Evolutionary conservation across 2,113 vertebrate genomes (phyloP), one percentile per base, ranked within the genome.

Genomic region (Epinephelus moara): DNA sequence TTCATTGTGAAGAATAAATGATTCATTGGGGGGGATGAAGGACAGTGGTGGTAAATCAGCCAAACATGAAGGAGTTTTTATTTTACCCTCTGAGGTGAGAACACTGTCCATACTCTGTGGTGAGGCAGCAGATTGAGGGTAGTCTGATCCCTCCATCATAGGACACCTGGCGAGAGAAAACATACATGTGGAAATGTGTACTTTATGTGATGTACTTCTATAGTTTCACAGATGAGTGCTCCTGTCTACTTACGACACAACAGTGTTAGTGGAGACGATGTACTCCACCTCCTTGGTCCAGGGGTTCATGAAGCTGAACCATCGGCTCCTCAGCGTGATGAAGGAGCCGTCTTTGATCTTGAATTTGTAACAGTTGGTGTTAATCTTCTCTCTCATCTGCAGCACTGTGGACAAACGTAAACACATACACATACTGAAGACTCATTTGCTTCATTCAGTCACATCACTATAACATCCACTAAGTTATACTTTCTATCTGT

Each of bases 281-380:
- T 99, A 99, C 93, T 99, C 98, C 95, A 99, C 98, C 94, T 99
- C 98, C 96, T 99, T 99, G 96, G 98, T 99, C 98, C 98, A 99
- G 77, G 98, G 98, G 96, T 99, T 99, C 97, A 99, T 98, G 95
- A 99, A 99, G 96, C 98, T 99, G 96, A 99, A 99, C 98, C 98
- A 99, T 81, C 97, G 97, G 95, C 98, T 99, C 85, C 97, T 90
- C 93, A 99, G 92, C 1, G 97, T 99, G 95, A 99, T 98, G 93
- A 99, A 99, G 87, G 97, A 99, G 50, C 98, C 98, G 74, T 99
- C 98, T 95, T 99, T 99, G 92, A 99, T 97, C 95, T 99, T 99
- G 91, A 99, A 99, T 78, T 99, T 99, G 94, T 99, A 99, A 95
- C 97, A 98, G 92, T 99, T 98, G 72, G 98, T 99, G 83, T 96